Evolutionary conservation across 2,113 vertebrate genomes (phyloP), one percentile per base, ranked within the genome.

Genomic region (Caracal caracal): DNA sequence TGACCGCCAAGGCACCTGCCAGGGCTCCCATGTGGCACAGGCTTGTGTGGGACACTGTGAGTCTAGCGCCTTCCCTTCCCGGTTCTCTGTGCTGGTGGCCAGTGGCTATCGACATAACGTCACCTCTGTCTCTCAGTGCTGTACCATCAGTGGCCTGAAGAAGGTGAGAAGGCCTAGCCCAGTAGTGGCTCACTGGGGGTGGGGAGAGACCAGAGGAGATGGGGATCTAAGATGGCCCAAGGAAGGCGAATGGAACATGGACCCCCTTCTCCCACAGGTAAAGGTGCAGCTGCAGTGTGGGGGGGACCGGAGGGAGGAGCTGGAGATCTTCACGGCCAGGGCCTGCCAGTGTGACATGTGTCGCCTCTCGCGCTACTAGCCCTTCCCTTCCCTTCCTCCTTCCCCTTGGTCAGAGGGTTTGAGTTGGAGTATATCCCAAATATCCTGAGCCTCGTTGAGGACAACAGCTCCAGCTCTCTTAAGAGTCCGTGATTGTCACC

Each of bases 11-110:
- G 99, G 99, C 33, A 99, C 99, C 1, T 99, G 99, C 88, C 98
- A 98, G 84, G 99, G 99, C 68, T 98, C 98, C 80, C 98, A 99
- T 5, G 90, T 98, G 78, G 98, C 99, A 13, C 98, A 99, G 68
- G 99, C 99, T 75, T 99, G 99, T 15, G 99, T 99, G 93, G 99
- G 99, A 81, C 99, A 99, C 98, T 99, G 99, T 0, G 99, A 99
- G 96, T 99, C 99, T 87, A 99, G 99, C 0, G 99, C 99, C 79
- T 99, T 99, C 95, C 99, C 99, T 0, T 99, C 99, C 61, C 98
- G 99, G 37, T 99, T 99, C 98, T 99, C 99, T 0, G 99, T 99
- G 66, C 98, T 99, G 97, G 98, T 98, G 97, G 99, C 99, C 65
- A 99, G 99, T 81, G 98, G 99, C 97, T 99, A 99, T 97, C 99